These are phyloP conservation scores for Cassiopea andromeda DNA, from an alignment of 30 jellyfish, hydroid and myxozoan species.

Conservation along the genomic window DNA sequence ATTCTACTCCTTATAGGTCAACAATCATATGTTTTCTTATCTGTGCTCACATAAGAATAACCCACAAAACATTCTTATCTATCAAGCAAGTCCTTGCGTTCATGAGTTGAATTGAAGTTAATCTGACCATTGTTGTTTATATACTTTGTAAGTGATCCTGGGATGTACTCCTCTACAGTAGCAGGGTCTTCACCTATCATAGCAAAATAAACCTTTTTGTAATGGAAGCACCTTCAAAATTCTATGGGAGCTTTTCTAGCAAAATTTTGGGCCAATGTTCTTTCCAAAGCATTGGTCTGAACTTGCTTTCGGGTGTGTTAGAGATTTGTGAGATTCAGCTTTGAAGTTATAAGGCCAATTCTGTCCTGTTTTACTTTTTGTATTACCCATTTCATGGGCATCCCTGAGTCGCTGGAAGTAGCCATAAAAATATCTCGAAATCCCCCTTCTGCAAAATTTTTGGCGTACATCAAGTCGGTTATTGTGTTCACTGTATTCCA, in stretches of 20 bases:
- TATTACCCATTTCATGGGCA: slow-evolving; percentile 40
- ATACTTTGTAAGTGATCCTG: slow-evolving; percentile 44
- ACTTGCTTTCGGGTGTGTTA: no score
- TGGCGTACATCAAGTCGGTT: not conserved
- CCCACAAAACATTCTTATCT: slow-evolving; percentile 16
- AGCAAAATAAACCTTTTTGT: slow-evolving; percentile 12
- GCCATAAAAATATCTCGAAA: slow-evolving; percentile 25
- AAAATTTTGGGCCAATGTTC: no score
- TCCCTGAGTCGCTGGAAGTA: slow-evolving; percentile 30
- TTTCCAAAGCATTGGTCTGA: no score
- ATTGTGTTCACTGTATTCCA: not conserved
- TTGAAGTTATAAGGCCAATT: not conserved
- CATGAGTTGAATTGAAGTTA: not conserved
- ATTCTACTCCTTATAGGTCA: slow-evolving; percentile 42
- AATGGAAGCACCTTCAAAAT: slow-evolving; percentile 12
- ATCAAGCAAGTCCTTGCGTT: slow-evolving; percentile 3
- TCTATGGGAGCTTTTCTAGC: not conserved
- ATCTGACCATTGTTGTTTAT: slow-evolving; percentile 46
- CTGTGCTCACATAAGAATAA: slow-evolving; percentile 13
- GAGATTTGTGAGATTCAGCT: no score
- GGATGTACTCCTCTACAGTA: slow-evolving; percentile 36
- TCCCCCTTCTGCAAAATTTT: slow-evolving; percentile 20
- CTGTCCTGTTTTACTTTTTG: slow-evolving; percentile 25
- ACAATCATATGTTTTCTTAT: slow-evolving; percentile 15
- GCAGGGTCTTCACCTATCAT: slow-evolving; percentile 24